Evolutionary conservation across 2,797 vertebrate species (phyloP), one percentile per base, ranked within the genome.

Genomic region (Leptoclinus maculatus): DNA sequence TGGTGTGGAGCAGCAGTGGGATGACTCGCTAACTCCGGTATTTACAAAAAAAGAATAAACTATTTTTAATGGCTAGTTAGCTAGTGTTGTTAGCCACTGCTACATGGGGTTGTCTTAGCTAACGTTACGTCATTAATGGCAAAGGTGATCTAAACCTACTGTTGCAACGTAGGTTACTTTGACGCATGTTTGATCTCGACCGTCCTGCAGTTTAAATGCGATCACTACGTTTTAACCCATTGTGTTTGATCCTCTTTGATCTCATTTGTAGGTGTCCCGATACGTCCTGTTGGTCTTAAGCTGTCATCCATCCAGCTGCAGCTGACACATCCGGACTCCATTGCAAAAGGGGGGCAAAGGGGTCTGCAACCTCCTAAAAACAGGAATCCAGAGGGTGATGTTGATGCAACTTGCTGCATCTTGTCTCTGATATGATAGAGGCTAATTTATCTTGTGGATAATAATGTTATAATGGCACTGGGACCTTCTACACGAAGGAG

Each of bases 311-410:
- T 67, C 19, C 62, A 60, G 27, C 14, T 45, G 2, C 63, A 70
- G 49, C 78, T 64, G 79, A 80, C 64, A 62, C 70, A 74, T 71
- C 72, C 78, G 53, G 80, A 73, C 60, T 85, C 25, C n/a, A 49
- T 34, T 47, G 76, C 58, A 53, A 12, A 36, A 34, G 32, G 23
- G 19, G 13, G 5, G 38, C 14, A 11, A 27, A 32, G 21, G 23
- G 21, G 4, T 66, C 54, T 13, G 7, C 7, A 7, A 11, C 67
- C 41, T 49, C 36, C 41, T 3, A 21, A 47, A 66, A 41, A 45
- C n/a, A n/a, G 13, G 12, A 69, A 57, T 27, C 25, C 32, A 23
- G 3, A 23, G 27, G 11, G 19, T 16, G 38, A 45, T 14, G 25
- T 14, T 27, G 57, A 36, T 25, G 32, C 25, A 57, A 14, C 25